Conservation (phyloP, 1,140 invertebrate genomes). For the Chironomus striatipennis region DNA sequence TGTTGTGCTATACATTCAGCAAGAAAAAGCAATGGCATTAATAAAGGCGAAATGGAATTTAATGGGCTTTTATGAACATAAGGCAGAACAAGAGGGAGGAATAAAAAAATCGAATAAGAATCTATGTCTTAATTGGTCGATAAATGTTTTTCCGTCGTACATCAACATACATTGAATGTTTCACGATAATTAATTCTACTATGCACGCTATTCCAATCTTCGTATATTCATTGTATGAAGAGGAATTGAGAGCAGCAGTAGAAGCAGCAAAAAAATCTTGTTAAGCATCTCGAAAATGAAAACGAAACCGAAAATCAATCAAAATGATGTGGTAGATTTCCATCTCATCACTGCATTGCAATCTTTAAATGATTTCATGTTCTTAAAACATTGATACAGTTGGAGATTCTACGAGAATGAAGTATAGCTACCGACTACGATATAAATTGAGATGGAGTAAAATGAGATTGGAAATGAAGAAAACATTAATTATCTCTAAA, state of each 20-base stretch:
- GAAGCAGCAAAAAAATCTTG: neutral
- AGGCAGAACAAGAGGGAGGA: neutral
- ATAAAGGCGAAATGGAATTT: slow-evolving; percentile 8
- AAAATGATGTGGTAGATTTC: neutral
- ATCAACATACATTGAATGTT: neutral
- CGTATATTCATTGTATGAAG: too few species aligned
- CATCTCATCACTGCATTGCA: neutral
- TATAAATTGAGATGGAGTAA: neutral
- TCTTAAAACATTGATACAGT: too few species aligned
- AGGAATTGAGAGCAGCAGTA: neutral
- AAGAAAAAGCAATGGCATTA: neutral
- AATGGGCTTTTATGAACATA: neutral
- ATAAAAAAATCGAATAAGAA: neutral
- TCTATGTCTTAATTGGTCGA: slow-evolving; percentile 2
- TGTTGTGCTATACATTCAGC: neutral
- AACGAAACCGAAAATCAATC: neutral
- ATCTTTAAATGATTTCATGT: too few species aligned
- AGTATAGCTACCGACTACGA: neutral
- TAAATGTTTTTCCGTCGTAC: neutral
- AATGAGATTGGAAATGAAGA: too few species aligned
- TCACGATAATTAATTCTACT: slow-evolving; percentile 3
- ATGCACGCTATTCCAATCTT: neutral
- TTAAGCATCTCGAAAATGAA: neutral
- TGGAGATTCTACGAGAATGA: neutral
- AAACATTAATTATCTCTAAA: slow-evolving; percentile 6